Evolutionary conservation across 2,113 vertebrate genomes (phyloP), one percentile per base, ranked within the genome.

Genomic region (Microcebus tavaratra): DNA sequence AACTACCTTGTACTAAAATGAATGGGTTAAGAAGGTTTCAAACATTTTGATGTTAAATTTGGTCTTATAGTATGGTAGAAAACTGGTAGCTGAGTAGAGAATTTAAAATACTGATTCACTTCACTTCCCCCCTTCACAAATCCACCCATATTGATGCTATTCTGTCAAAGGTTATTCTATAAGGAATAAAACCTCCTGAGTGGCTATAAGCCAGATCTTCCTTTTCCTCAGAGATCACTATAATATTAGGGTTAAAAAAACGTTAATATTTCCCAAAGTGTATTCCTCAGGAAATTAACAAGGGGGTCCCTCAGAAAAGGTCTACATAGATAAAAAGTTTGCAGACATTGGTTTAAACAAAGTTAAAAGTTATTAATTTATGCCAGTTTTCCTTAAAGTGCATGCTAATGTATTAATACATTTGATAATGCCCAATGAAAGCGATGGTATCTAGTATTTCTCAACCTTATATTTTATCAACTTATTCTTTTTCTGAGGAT

Each of bases 211-310:
- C 68, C 15, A 96, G 17, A 94, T 25, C 15, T 90, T 63, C 31
- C 27, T 95, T 94, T 97, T 95, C 25, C 70, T 94, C 87, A 88
- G 50, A 11, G 27, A 68, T 84, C 42, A 88, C 6, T 75, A 11
- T 84, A 67, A 29, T 17, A 31, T 53, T n/a, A 90, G n/a, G 4
- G 8, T 50, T 78, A 27, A 72, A 83, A 72, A 83, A 45, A 82
- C 55, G 81, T 75, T 75, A 94, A 18, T 72, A 78, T 95, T 94
- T 97, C 27, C 39, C 68, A 89, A 89, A 95, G 23, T 45, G 29
- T 65, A 8, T 80, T 86, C 12, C 29, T 76, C 6, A 70, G 34
- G 14, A 78, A 94, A 94, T 76, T 70, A 88, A 50, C 8, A 67
- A 25, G 68, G 10, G 4, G 31, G 12, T 48, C 89, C 70, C 67